These are phyloP conservation scores for Amitus sp. DNA, from an alignment of 2,888 invertebrate genomes.

Conservation along the genomic window DNA sequence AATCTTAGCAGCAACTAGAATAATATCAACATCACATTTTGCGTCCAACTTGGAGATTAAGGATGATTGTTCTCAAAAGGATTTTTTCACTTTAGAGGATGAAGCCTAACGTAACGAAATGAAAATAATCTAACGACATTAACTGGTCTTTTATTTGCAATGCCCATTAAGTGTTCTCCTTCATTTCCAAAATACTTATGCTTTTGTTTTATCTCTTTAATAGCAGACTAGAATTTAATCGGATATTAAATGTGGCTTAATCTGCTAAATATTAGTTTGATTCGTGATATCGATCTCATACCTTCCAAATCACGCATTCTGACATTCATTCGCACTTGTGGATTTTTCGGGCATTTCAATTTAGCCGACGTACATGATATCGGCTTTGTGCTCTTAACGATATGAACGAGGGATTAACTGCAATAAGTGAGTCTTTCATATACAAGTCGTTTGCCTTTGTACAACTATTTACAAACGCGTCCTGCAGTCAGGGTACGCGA, in stretches of 20 bases:
- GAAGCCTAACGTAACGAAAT: conserved; percentile 26
- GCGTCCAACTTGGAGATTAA: too few relatives aligned
- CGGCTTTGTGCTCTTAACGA: conserved; percentile 53
- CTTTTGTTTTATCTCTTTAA: conserved; percentile 44
- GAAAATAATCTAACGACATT: conserved; percentile 44
- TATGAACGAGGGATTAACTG: conserved; percentile 61
- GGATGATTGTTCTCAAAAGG: conserved; percentile 37
- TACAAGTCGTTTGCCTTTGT: conserved; percentile 54
- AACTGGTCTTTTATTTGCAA: conserved; percentile 57
- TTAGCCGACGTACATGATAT: conserved; percentile 42
- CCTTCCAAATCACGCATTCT: too few relatives aligned
- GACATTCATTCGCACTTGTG: conserved; percentile 21
- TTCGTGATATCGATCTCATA: conserved; percentile 57
- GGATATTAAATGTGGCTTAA: conserved; percentile 61
- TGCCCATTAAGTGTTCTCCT: conserved; percentile 43
- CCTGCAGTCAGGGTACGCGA: too few relatives aligned
- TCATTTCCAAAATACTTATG: conserved; percentile 41
- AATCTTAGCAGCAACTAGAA: conserved; percentile 8
- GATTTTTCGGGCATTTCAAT: conserved; percentile 35
- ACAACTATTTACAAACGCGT: conserved; percentile 51
- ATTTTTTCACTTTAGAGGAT: conserved; percentile 28
- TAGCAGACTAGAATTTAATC: conserved; percentile 64
- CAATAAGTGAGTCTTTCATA: conserved; percentile 60
- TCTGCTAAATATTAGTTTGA: conserved; percentile 63
- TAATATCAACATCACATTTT: conserved; percentile 7